Evolutionary conservation across 2,888 invertebrate species (phyloP).

Genomic region (Pardosa pseudoannulata): DNA sequence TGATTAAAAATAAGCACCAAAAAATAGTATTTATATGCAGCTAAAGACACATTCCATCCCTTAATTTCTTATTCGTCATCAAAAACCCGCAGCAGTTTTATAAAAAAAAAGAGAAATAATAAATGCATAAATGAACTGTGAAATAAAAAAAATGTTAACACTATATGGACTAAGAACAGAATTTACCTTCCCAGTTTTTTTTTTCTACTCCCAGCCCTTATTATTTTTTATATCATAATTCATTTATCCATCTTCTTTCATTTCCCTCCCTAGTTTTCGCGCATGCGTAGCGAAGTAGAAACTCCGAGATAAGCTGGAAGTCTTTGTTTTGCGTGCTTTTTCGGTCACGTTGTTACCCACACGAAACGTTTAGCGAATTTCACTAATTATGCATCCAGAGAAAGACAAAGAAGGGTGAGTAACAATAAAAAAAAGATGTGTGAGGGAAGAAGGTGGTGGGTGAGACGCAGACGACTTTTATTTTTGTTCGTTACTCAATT

Average conservation of each 20-base stretch:
- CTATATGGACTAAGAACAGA: no score
- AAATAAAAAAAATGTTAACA: constrained; percentile 23
- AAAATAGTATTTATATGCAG: no score
- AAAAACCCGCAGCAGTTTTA: background rate
- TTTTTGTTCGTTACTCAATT: constrained; percentile 47
- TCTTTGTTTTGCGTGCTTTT: constrained; percentile 56
- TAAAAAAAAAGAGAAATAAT: constrained; percentile 28
- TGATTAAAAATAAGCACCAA: no score
- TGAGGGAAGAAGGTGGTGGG: no score
- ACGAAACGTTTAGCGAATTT: constrained; percentile 53
- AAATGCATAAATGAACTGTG: background rate
- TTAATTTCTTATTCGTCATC: constrained; percentile 50
- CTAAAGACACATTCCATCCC: constrained; percentile 16
- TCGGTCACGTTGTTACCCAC: constrained; percentile 50
- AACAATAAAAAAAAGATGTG: no score
- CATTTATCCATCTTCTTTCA: constrained; percentile 33
- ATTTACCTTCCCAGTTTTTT: no score
- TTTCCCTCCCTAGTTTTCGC: background rate
- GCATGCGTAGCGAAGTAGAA: constrained; percentile 52
- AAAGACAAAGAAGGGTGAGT: constrained; percentile 27
- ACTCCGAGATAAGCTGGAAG: constrained; percentile 52
- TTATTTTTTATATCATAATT: constrained; percentile 56
- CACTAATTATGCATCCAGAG: constrained; percentile 55
- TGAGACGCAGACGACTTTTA: constrained; percentile 23
- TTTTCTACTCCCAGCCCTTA: no score